These are phyloP conservation scores for Epirrita christyi DNA, from an alignment of 2,888 invertebrate genomes.

Conservation along the genomic window DNA sequence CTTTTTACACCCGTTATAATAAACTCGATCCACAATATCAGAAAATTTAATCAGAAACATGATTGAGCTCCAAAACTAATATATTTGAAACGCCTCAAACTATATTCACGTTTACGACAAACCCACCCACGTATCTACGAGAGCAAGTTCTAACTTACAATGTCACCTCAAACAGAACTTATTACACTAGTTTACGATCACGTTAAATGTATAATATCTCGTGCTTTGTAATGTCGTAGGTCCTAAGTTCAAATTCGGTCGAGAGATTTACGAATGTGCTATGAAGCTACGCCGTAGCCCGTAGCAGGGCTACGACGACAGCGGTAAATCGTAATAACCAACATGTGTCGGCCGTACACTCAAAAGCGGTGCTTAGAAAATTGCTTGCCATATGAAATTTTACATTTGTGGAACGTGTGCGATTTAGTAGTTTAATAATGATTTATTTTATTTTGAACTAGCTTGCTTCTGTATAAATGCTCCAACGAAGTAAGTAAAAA, in stretches of 20 bases:
- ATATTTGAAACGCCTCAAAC: slow-evolving; percentile 6
- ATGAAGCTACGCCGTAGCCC: slow-evolving; percentile 25
- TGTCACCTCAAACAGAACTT: slow-evolving; percentile 37
- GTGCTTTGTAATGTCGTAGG: slow-evolving; percentile 5
- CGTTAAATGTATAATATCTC: slow-evolving; percentile 22
- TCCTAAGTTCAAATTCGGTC: slow-evolving; percentile 23
- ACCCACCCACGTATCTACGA: slow-evolving; percentile 26
- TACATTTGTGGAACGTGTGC: slow-evolving; percentile 22
- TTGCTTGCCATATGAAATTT: slow-evolving; percentile 31
- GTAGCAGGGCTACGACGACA: slow-evolving; percentile 20
- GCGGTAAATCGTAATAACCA: slow-evolving; percentile 32
- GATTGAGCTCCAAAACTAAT: background rate
- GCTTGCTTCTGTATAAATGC: no score
- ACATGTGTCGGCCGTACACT: slow-evolving; percentile 35
- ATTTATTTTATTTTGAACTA: slow-evolving; percentile 14
- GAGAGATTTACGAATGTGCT: slow-evolving; percentile 31
- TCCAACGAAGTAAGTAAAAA: background rate
- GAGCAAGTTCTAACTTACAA: slow-evolving; percentile 33
- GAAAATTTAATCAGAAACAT: slow-evolving; percentile 1
- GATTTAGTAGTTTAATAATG: slow-evolving; percentile 20
- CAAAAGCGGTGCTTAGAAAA: slow-evolving; percentile 29
- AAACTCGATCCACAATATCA: no score
- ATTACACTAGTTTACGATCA: slow-evolving; percentile 33
- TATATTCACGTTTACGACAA: slow-evolving; percentile 31
- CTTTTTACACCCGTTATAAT: no score